Conservation (phyloP, 2,888 invertebrate genomes). For the Cephus pygmeus region DNA sequence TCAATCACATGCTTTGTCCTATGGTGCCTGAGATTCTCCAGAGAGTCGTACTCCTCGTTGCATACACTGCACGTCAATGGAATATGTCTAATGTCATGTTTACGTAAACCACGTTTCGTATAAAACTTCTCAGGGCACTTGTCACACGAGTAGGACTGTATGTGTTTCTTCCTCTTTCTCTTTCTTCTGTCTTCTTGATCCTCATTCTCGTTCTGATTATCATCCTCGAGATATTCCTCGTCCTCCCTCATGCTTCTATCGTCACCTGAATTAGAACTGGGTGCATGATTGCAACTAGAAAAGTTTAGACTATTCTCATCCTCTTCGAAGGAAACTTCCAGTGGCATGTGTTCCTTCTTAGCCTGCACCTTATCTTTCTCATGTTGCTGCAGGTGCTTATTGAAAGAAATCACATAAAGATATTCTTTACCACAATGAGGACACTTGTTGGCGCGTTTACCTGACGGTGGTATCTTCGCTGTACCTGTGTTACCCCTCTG, state of each 20-base stretch:
- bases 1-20: conserved; percentile 55
- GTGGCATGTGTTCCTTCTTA: conserved; percentile 37
- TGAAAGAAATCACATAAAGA: conserved; percentile 60
- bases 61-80: conserved; percentile 52
- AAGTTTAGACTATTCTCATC: conserved; percentile 6
- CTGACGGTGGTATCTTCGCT: conserved; percentile 47
- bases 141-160: conserved; percentile 34
- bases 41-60: conserved; percentile 46
- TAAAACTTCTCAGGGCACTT: conserved; percentile 45
- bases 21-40: conserved; percentile 53
- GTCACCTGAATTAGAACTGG: conserved; percentile 14
- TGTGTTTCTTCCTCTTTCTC: conserved; percentile 1
- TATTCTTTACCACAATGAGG: conserved; percentile 63
- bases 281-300: background rate
- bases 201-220: conserved; percentile 20
- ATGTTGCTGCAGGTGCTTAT: conserved; percentile 60
- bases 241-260: conserved; percentile 20
- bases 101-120: conserved; percentile 40
- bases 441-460: conserved; percentile 59
- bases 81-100: conserved; percentile 42
- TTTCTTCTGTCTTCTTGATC: conserved; percentile 14
- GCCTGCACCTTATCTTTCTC: conserved; percentile 47
- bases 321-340: conserved; percentile 43
- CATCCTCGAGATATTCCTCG: conserved; percentile 22
- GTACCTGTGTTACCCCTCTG: conserved; percentile 23